These are phyloP conservation scores for Leptosomus discolor DNA, from an alignment of 2,113 vertebrate species.

Conservation along the genomic window DNA sequence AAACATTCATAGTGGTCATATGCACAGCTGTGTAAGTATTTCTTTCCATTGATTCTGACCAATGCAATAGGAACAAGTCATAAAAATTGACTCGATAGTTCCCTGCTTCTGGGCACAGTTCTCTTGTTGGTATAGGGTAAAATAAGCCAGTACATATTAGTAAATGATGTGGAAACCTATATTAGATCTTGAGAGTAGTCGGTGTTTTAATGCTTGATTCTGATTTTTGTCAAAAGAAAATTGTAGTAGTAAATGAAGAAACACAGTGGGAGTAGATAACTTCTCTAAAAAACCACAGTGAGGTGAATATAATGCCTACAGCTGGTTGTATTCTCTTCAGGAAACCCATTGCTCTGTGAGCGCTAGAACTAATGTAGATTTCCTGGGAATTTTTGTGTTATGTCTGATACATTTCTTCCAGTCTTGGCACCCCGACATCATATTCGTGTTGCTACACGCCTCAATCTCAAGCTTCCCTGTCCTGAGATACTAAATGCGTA, in stretches of 20 bases:
- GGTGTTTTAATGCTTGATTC: background rate
- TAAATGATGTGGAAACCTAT: background rate
- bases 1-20: conserved; percentile 63
- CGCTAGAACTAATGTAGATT: background rate
- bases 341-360: background rate
- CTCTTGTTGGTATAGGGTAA: background rate
- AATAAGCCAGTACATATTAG: background rate
- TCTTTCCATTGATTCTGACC: background rate
- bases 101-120: background rate
- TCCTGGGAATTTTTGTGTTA: background rate
- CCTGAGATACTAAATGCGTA: background rate
- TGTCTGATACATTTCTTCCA: background rate
- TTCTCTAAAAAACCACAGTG: background rate
- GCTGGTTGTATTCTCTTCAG: background rate
- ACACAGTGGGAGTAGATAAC: background rate
- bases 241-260: background rate
- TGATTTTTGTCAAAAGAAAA: background rate
- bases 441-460: background rate
- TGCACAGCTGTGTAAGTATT: conserved; percentile 77
- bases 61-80: background rate
- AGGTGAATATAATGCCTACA: background rate
- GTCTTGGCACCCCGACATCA: accelerated
- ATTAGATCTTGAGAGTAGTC: background rate
- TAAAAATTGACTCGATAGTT: background rate
- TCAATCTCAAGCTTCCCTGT: background rate